Conservation (phyloP, 2,888 invertebrate genomes). For the Auanema sp. region DNA sequence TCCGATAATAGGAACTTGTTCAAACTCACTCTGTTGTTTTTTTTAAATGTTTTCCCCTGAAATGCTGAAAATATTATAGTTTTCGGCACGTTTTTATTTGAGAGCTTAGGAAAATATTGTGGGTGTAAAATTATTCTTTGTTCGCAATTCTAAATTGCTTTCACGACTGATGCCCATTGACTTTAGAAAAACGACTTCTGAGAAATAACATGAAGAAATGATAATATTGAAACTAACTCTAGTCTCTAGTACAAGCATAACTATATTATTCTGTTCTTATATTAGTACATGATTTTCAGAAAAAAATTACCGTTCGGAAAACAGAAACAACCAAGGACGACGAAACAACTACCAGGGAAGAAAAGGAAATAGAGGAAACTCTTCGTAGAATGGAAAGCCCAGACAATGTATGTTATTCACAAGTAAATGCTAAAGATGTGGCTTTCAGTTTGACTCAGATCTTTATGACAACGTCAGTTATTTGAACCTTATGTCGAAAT, state of each 20-base stretch:
- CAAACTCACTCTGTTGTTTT: too few relatives aligned
- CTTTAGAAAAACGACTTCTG: constrained; percentile 3
- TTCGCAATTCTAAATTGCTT: neutral
- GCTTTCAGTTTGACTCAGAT: constrained; percentile 48
- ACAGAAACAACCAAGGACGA: constrained; percentile 13
- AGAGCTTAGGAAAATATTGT: too few relatives aligned
- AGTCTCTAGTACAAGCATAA: neutral
- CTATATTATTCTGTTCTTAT: neutral
- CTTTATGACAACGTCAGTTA: constrained; percentile 54
- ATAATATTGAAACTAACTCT: neutral
- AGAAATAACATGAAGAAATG: neutral
- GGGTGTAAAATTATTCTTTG: neutral
- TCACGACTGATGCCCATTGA: neutral
- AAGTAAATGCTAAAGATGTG: neutral
- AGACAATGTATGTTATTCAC: constrained; percentile 12
- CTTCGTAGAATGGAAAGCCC: constrained; percentile 24
- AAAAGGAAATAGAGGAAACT: constrained; percentile 19
- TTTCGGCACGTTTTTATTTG: too few relatives aligned
- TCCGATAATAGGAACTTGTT: too few relatives aligned
- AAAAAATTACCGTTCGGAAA: constrained; percentile 18
- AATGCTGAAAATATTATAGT: too few relatives aligned
- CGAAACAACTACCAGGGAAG: constrained; percentile 11
- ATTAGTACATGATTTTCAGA: constrained; percentile 14
- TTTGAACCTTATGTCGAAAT: constrained; percentile 41
- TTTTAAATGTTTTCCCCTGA: too few relatives aligned